Evolutionary conservation across 2,113 vertebrate species (phyloP), one percentile per base, ranked within the genome.

Genomic region (Arvicanthis niloticus): DNA sequence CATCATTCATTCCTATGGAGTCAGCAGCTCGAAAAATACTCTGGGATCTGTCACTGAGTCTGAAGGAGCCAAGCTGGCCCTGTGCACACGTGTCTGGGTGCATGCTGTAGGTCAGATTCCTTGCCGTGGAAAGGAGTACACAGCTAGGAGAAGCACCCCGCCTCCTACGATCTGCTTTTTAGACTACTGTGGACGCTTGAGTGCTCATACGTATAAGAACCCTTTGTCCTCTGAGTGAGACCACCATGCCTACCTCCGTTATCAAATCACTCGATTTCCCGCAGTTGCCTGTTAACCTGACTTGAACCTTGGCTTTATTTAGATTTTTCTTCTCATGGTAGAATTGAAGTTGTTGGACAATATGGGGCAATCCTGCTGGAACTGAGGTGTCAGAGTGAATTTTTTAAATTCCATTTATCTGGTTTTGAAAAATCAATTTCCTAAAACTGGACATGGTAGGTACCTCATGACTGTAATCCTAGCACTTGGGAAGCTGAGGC

Each of bases 271-370:
- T 91, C 72, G 91, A 90, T 95, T 92, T 67, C 77, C 91, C 84
- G 91, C 58, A 85, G 96, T 93, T 88, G 68, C 85, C 84, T 89
- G 84, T 88, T 89, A 75, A 77, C 56, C 67, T 92, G 56, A 93
- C 68, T 84, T 97, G 94, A 98, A 86, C 51, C 45, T 68, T 56
- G 17, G 67, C 91, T 93, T 95, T 82, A 48, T 78, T 91, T 87
- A 48, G 15, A 51, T 92, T 48, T 82, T 29, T 68, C 67, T 93
- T 80, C 34, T 96, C 31, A 5, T 62, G 67, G 77, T 51, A 89
- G 91, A 93, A 87, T 56, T 37, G 65, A 94, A 80, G 48, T 68
- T 82, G 88, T 72, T 91, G 53, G 22, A 95, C 93, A 16, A 8
- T 77, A 5, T 51, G 73, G 42, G 68, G 58, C 96, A 92, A 91